Evolutionary conservation across 2,888 invertebrate genomes (phyloP).

Genomic region (Dynastes hyllus): DNA sequence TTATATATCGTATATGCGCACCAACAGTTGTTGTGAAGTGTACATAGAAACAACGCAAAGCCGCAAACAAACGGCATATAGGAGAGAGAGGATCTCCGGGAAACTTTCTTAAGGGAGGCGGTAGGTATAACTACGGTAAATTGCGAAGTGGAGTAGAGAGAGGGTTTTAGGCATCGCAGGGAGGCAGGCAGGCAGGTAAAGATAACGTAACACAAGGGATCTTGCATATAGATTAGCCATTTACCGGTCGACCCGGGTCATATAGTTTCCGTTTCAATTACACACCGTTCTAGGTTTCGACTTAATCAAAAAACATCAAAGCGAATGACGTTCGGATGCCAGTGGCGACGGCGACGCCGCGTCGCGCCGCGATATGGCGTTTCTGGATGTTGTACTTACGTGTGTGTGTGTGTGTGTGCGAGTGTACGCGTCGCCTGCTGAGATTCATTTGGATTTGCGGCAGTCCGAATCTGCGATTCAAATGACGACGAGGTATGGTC

Average conservation of each 20-base stretch:
- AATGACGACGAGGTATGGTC: slow-evolving; percentile 56
- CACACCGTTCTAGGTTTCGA: slow-evolving; percentile 62
- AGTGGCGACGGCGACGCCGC: slow-evolving; percentile 56
- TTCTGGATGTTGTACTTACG: too few species aligned
- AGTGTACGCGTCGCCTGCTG: too few species aligned
- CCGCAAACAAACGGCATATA: background rate
- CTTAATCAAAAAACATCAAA: slow-evolving; percentile 70
- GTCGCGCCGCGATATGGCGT: slow-evolving; percentile 36
- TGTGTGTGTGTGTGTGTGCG: too few species aligned
- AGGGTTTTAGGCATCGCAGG: background rate
- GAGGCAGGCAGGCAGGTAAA: slow-evolving; percentile 30
- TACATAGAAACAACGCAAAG: too few species aligned
- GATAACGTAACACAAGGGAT: slow-evolving; percentile 53
- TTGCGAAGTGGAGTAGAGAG: slow-evolving; percentile 23
- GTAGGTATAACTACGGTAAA: slow-evolving; percentile 24
- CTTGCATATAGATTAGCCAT: slow-evolving; percentile 70
- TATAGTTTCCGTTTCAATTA: slow-evolving; percentile 69
- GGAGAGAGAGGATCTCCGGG: background rate
- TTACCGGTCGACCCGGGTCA: slow-evolving; percentile 62
- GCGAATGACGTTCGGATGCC: slow-evolving; percentile 62
- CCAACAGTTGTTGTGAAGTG: background rate
- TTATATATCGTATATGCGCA: too few species aligned
- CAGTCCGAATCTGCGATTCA: slow-evolving; percentile 64
- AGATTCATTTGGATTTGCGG: slow-evolving; percentile 58
- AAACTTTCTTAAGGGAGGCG: background rate